Base-by-base conservation (phyloP, 23 tunicate species). In the Trididemnum clinides region DNA sequence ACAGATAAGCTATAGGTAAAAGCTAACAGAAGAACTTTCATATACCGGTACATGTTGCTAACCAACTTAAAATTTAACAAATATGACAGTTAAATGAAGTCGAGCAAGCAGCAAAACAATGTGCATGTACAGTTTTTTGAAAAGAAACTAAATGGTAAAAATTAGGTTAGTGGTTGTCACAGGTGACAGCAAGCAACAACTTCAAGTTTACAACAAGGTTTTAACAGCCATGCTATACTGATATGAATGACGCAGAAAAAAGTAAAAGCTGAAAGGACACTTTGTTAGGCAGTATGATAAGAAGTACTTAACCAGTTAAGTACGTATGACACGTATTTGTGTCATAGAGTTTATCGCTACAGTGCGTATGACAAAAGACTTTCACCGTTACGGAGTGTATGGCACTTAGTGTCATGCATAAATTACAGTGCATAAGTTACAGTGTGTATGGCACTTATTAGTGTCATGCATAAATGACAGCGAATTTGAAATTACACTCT, bases 281-380 rank as follows among this genome's bases (percentile, higher is more conserved):
- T 86, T 86, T 63, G 75, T 85, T 7, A 85, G 88, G 88, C 88
- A 74, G 89, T 77, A 86, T 57, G 89, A 86, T 62, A 35, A 39
- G 21, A 86, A 76, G 84, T 86, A 75, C 75, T 76, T 86, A 39
- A n/a, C n/a, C n/a, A n/a, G n/a, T n/a, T 12, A n/a, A n/a, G n/a
- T n/a, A n/a, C n/a, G n/a, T n/a, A n/a, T n/a, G n/a, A n/a, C n/a
- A n/a, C n/a, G n/a, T n/a, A n/a, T n/a, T n/a, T n/a, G n/a, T n/a
- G n/a, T n/a, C n/a, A n/a, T n/a, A n/a, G n/a, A n/a, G n/a, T n/a
- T n/a, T n/a, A n/a, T n/a, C n/a, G n/a, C n/a, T n/a, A n/a, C n/a
- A n/a, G n/a, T n/a, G n/a, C n/a, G n/a, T n/a, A n/a, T n/a, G n/a
- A n/a, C n/a, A n/a, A n/a, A n/a, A n/a, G n/a, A n/a, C n/a, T n/a